Percentiles rank a stretch among this genome's conserved stretches.
Evolutionary conservation across 2,888 invertebrate genomes (phyloP).

Genomic region (Megalurothrips usitatus): DNA sequence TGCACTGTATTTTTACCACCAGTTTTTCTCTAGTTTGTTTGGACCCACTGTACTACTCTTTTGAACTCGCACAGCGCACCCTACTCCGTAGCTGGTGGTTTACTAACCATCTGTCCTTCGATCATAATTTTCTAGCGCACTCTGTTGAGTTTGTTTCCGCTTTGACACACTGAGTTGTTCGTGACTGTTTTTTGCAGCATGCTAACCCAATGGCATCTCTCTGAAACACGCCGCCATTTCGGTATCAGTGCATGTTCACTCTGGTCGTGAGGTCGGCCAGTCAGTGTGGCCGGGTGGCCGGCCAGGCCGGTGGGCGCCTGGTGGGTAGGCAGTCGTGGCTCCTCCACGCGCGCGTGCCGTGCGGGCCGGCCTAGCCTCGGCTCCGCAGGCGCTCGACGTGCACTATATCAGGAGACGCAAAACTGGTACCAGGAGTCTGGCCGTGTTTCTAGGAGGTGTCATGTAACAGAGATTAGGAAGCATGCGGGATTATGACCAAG

Average conservation of each 20-base stretch:
- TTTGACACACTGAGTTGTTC: background rate
- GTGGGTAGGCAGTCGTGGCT: too few species aligned
- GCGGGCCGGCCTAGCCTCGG: too few species aligned
- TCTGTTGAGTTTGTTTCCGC: background rate
- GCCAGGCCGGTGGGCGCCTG: too few species aligned
- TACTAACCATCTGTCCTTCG: background rate
- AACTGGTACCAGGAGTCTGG: too few species aligned
- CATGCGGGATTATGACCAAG: background rate
- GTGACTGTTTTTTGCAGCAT: background rate
- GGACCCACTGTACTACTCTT: background rate
- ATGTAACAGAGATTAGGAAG: background rate
- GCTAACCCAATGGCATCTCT: background rate
- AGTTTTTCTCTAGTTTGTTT: background rate
- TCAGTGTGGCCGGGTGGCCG: too few species aligned
- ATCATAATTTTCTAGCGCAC: background rate
- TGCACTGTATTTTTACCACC: slow-evolving; percentile 16
- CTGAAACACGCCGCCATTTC: too few species aligned
- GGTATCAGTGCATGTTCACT: too few species aligned
- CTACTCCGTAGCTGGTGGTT: background rate
- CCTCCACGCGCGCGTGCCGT: too few species aligned
- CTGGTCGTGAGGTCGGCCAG: too few species aligned
- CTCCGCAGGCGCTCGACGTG: too few species aligned
- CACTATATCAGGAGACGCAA: too few species aligned
- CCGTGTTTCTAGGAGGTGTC: background rate
- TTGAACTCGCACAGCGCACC: background rate